phyloP scores from a whole-genome alignment of 2,888 invertebrate species.

The Parnassius mnemosyne region DNA sequence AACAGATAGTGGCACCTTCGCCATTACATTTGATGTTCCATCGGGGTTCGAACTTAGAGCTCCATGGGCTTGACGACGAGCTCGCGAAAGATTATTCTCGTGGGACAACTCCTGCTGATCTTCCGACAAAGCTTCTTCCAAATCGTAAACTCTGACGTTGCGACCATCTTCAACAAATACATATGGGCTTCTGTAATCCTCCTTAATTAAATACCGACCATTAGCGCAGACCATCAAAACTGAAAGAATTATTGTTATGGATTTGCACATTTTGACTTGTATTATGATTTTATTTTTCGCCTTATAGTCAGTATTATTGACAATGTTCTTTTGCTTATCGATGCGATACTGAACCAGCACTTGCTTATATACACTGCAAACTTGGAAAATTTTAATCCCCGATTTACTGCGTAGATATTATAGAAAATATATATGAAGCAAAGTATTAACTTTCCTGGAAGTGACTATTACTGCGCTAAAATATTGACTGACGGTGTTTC shows the following conservation, averaged over 20 bases:
- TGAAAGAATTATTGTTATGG: constrained; percentile 2
- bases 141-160: neutral
- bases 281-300: neutral
- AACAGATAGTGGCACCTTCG: constrained; percentile 34
- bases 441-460: too few relatives aligned
- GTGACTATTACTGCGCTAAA: too few relatives aligned
- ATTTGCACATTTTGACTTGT: constrained; percentile 1
- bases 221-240: constrained; percentile 1
- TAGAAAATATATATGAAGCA: too few relatives aligned
- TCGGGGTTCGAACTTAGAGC: constrained; percentile 36
- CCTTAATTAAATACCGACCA: constrained; percentile 3
- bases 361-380: neutral
- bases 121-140: constrained; percentile 2
- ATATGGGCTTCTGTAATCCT: too few relatives aligned
- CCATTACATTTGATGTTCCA: constrained; percentile 35
- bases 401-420: too few relatives aligned
- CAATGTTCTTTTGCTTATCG: neutral
- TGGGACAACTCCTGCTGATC: neutral
- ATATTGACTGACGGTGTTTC: too few relatives aligned
- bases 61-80: constrained; percentile 35
- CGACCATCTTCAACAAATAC: constrained; percentile 8
- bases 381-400: neutral
- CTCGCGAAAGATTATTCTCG: neutral
- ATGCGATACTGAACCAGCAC: neutral
- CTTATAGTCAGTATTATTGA: neutral